Evolutionary conservation across 2,113 vertebrate genomes (phyloP).

Genomic region (Pedetes capensis): DNA sequence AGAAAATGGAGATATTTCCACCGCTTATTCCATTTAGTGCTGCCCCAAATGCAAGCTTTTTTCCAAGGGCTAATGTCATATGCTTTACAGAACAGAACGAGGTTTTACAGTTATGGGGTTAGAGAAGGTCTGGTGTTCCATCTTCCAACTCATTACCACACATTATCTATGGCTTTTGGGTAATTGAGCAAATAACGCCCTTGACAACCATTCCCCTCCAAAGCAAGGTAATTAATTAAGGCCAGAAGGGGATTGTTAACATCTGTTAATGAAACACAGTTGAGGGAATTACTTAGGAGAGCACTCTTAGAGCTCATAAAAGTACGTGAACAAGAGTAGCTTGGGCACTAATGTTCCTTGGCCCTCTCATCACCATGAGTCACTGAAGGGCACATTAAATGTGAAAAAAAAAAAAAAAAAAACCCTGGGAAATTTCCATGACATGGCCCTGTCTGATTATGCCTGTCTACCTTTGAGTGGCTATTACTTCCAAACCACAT

Average conservation of each 20-base stretch:
- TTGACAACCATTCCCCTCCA: slow-evolving; percentile 76
- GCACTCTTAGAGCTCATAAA: slow-evolving; percentile 55
- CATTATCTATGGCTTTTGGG: slow-evolving; percentile 78
- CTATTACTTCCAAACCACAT: slow-evolving; percentile 17
- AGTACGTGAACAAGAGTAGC: not conserved
- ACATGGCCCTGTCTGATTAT: not conserved
- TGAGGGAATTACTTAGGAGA: slow-evolving; percentile 75
- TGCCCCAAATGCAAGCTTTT: not conserved
- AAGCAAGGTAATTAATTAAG: slow-evolving; percentile 83
- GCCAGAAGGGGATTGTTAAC: slow-evolving; percentile 81
- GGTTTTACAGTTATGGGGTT: slow-evolving; percentile 6
- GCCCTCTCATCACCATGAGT: not conserved
- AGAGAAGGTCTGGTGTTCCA: slow-evolving; percentile 47
- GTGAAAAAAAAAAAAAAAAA: too few species aligned
- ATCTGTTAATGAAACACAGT: slow-evolving; percentile 79
- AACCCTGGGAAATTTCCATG: slow-evolving; percentile 14
- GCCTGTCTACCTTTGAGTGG: not conserved
- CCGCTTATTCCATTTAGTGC: not conserved
- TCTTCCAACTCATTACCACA: slow-evolving; percentile 70
- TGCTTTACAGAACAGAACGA: slow-evolving; percentile 30
- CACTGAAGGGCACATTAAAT: not conserved
- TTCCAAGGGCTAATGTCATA: not conserved
- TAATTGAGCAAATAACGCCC: slow-evolving; percentile 84
- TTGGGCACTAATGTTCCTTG: slow-evolving; percentile 5
- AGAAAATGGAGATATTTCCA: not conserved